Evolutionary conservation across 2,113 vertebrate species (phyloP).

Genomic region (Lophochroa leadbeateri): DNA sequence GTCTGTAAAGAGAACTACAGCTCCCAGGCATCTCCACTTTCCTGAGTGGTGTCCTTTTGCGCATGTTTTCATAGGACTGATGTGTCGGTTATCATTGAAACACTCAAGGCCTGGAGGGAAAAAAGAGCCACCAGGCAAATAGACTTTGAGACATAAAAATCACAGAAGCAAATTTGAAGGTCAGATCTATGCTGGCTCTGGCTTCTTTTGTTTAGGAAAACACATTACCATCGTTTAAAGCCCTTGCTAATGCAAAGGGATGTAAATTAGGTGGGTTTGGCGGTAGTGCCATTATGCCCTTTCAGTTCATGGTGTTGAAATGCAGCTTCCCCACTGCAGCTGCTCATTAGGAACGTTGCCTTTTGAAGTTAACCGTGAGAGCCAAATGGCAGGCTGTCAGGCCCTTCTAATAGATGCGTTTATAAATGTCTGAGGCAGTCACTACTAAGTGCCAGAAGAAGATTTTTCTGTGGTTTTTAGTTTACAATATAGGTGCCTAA

Average conservation of each 20-base stretch:
- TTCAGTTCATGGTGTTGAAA: constrained; percentile 55
- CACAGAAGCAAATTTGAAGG: constrained; percentile 29
- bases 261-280: constrained; percentile 63
- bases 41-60: background rate
- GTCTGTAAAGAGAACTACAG: background rate
- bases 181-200: background rate
- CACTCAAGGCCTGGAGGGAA: background rate
- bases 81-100: background rate
- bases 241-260: constrained; percentile 45
- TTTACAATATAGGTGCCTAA: accelerated
- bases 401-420: background rate
- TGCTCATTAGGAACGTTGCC: constrained; percentile 61
- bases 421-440: background rate
- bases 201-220: constrained; percentile 56
- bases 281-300: constrained; percentile 15
- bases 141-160: background rate
- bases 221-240: constrained; percentile 31
- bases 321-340: constrained; percentile 66
- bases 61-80: background rate
- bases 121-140: background rate
- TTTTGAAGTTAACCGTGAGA: constrained; percentile 58
- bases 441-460: accelerated
- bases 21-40: background rate
- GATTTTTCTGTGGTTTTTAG: background rate
- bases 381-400: constrained; percentile 63